Conservation (phyloP, 2,113 vertebrate species). For the Empidonax traillii region DNA sequence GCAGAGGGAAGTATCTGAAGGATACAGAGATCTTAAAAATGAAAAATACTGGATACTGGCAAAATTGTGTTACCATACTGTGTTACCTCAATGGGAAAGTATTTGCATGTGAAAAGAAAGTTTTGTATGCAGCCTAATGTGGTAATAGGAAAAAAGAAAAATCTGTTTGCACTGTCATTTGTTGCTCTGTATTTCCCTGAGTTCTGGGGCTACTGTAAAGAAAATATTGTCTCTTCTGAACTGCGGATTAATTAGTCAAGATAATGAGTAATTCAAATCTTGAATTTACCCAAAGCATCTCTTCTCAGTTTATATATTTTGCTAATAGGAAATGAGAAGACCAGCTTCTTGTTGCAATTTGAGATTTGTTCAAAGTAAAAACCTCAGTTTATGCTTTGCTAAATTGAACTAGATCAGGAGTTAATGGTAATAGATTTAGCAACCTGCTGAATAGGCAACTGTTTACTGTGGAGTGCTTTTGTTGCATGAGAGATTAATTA, state of each 20-base stretch:
- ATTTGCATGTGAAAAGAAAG: neutral
- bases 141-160: neutral
- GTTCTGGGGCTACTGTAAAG: neutral
- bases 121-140: neutral
- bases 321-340: neutral
- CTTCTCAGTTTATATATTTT: neutral
- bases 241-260: neutral
- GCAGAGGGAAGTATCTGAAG: neutral
- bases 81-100: neutral
- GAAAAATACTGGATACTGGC: neutral
- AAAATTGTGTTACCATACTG: neutral
- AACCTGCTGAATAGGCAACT: neutral
- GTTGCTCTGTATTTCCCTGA: neutral
- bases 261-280: constrained; percentile 21
- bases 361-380: neutral
- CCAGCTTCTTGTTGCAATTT: neutral
- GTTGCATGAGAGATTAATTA: neutral
- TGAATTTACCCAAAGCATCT: neutral
- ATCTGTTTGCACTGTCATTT: neutral
- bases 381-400: neutral
- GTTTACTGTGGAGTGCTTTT: neutral
- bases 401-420: neutral
- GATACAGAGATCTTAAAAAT: neutral
- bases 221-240: neutral
- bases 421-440: neutral